A percentile compares a stretch with the other conserved stretches of the same genome.
Conservation (phyloP, 2,113 vertebrate genomes). For the Cyprinodon variegatus region DNA sequence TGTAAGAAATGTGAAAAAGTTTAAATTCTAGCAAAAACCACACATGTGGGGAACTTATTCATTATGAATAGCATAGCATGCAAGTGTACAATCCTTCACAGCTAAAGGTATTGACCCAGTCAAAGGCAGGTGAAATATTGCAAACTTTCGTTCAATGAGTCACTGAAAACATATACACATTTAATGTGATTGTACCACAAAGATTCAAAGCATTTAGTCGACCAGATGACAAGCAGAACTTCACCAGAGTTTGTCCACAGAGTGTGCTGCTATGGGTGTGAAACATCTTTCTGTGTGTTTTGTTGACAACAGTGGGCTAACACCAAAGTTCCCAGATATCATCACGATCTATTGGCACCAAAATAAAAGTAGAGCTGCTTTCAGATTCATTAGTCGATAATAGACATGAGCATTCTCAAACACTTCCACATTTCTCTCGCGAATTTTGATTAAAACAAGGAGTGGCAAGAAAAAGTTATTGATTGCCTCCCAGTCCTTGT, state of each 20-base stretch:
- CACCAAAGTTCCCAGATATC: constrained; percentile 27
- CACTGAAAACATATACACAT: constrained; percentile 36
- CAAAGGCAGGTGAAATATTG: constrained; percentile 39
- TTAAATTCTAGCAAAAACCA: constrained; percentile 14
- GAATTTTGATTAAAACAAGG: constrained; percentile 61
- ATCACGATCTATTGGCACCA: constrained; percentile 23
- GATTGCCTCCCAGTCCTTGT: constrained; percentile 50
- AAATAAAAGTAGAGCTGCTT: constrained; percentile 22
- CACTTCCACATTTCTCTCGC: constrained; percentile 39
- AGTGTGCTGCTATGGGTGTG: constrained; percentile 5
- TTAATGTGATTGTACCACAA: constrained; percentile 33
- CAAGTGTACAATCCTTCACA: constrained; percentile 42
- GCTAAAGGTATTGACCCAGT: constrained; percentile 24
- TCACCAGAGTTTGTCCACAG: neutral
- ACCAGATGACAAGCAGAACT: constrained; percentile 26
- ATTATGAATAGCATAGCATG: constrained; percentile 46
- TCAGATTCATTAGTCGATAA: constrained; percentile 19
- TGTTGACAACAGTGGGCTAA: constrained; percentile 50
- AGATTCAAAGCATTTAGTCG: constrained; percentile 7
- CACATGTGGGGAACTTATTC: constrained; percentile 46
- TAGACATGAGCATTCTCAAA: constrained; percentile 37
- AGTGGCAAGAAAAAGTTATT: constrained; percentile 53
- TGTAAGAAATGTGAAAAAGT: constrained; percentile 5
- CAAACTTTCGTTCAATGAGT: constrained; percentile 41
- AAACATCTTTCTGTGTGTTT: constrained; percentile 35